Base-by-base conservation (phyloP, 2,888 invertebrate genomes). In the Nebria salina region DNA sequence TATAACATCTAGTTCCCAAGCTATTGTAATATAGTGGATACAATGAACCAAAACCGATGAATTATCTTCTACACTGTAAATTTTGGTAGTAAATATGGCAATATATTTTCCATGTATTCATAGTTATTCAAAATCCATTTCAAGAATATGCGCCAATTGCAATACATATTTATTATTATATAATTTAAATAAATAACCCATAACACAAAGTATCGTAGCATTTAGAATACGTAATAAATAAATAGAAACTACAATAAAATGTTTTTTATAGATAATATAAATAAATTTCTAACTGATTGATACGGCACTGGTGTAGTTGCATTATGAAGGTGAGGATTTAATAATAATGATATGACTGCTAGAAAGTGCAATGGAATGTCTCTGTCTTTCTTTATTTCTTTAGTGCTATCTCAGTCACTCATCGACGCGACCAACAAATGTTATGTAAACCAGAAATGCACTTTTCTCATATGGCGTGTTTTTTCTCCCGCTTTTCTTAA, bases 401-500 rank as follows among this genome's bases (percentile, higher is more conserved):
- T 68, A 15, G 13, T 13, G 11, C 25, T 43, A 42, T 73, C 34
- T 43, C 43, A 73, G 65, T 42, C 75, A 13, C 68, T 68, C 26
- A 68, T 25, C 15, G 66, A 68, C 68, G 74, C 74, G 73, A 74
- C 73, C 74, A 79, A 79, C 79, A 74, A 79, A 74, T 80, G 43
- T 80, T 80, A 80, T 75, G 72, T 75, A 75, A 64, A 54, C 80
- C 80, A 75, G 80, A 80, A 80, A 80, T 75, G 65, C 75, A 80
- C 68, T 80, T 80, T 80, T 80, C 75, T 74, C 78, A 78, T 78
- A 78, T 74, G 78, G 74, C 78, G 74, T 78, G 73, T 78, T 77
- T 77, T 41, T 77, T 77, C 9, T 72, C n/a, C 64, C 65, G 41
- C 72, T 77, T 8, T 54, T 54, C 54, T 54, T 54, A 54, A 8